These are phyloP conservation scores for Isotomurus palustris DNA, from an alignment of 2,888 invertebrate genomes.

Conservation along the genomic window DNA sequence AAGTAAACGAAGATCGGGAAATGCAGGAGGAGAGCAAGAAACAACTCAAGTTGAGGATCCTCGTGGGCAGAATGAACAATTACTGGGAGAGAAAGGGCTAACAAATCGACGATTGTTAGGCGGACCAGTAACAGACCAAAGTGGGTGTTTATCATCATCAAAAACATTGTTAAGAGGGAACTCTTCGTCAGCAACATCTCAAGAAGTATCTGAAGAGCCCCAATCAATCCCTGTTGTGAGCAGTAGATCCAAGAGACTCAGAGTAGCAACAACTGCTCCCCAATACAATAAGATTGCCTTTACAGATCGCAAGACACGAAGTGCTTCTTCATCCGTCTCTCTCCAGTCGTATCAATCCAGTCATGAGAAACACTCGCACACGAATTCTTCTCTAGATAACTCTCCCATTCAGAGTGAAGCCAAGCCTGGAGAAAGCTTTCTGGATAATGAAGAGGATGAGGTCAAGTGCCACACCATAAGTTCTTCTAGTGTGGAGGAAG, in stretches of 20 bases:
- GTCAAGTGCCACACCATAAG: no score
- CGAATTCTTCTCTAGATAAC: neutral
- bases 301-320: constrained; percentile 9
- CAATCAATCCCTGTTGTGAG: constrained; percentile 7
- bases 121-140: neutral
- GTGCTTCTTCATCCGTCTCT: constrained; percentile 1
- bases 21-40: neutral
- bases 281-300: neutral
- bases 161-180: neutral
- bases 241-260: constrained; percentile 11
- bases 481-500: no score
- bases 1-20: no score
- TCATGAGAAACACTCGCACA: no score
- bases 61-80: neutral
- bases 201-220: neutral
- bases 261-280: constrained; percentile 8
- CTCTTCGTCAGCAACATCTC: neutral
- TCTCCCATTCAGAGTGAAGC: neutral
- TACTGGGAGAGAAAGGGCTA: neutral
- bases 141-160: constrained; percentile 6
- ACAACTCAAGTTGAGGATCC: neutral
- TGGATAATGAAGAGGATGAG: neutral
- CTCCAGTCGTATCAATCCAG: no score
- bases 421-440: neutral
- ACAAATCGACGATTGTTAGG: neutral